A percentile compares a stretch with the other conserved stretches of the same genome.
Conservation (phyloP, 2,113 vertebrate species). For the Picathartes gymnocephalus region DNA sequence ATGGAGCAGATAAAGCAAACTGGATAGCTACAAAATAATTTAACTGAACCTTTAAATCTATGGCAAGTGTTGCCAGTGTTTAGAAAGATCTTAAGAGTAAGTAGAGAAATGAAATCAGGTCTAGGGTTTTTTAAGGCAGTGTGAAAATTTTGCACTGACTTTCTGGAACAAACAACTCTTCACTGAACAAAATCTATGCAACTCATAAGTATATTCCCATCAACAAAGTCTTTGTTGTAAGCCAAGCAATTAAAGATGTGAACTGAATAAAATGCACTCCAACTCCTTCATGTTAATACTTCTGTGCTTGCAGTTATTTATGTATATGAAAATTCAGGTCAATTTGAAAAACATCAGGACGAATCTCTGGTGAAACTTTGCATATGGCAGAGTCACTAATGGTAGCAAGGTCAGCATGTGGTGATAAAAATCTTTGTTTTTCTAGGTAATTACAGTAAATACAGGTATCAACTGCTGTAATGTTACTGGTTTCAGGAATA, state of each 20-base stretch:
- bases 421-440: not conserved
- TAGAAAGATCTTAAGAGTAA: not conserved
- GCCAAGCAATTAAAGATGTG: not conserved
- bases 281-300: not conserved
- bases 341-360: not conserved
- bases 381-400: not conserved
- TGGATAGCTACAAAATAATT: not conserved
- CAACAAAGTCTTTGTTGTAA: not conserved
- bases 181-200: not conserved
- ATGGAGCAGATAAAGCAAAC: not conserved
- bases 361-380: not conserved
- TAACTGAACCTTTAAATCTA: not conserved
- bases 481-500: not conserved
- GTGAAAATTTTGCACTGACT: not conserved
- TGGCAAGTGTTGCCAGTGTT: not conserved
- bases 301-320: not conserved
- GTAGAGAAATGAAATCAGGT: not conserved
- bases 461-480: not conserved
- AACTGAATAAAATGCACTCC: not conserved
- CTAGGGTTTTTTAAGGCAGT: not conserved
- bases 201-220: not conserved
- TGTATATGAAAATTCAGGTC: not conserved
- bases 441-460: not conserved
- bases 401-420: fast-evolving
- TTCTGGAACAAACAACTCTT: not conserved